Base-by-base conservation (phyloP, 2,888 invertebrate species). In the Pedicia rivosa region DNA sequence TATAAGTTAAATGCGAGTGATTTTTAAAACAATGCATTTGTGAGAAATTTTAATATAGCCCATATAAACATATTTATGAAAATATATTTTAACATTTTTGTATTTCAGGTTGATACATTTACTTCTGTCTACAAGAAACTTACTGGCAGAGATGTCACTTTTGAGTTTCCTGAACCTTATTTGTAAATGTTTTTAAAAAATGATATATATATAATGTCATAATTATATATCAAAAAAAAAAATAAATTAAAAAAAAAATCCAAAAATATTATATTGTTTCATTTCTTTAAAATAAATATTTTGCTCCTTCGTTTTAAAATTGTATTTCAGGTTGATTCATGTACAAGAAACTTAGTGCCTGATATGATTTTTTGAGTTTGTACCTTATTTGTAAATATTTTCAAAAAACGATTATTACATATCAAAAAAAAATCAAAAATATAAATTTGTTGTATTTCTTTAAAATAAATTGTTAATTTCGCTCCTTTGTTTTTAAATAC, bases 131-230 rank as follows among this genome's bases (percentile, higher is more conserved):
- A 98, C 77, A 97, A 97, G 73, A 94, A 94, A 67, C 70, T 98
- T 53, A 98, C 97, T 52, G 97, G 97, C 51, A 88, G 97, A 61
- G 94, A 97, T 67, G 97, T 98, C 41, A 86, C 80, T 49, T 98
- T 98, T 64, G 97, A 98, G 72, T 98, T 98, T 70, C 95, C 95
- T 45, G 97, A 98, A 71, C 87, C 91, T 52, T 88, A 84, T 72
- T 80, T 88, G 78, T 87, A 32, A 32, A 32, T 20, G 12, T 32
- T 32, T 22, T 17, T 32, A 20, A 20, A 32, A 32, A n/a, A 32
- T 32, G 12, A 20, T 17, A 28, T 17, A 30, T 16, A n/a, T n/a
- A n/a, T n/a, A n/a, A n/a, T n/a, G 19, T 30, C 30, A 30, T 30
- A 30, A 30, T 16, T 30, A 19, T 30, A 20, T 13, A 8, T 32